Evolutionary conservation across 2,888 invertebrate genomes (phyloP), one percentile per base, ranked within the genome.

Genomic region (Protophormia terraenovae): DNA sequence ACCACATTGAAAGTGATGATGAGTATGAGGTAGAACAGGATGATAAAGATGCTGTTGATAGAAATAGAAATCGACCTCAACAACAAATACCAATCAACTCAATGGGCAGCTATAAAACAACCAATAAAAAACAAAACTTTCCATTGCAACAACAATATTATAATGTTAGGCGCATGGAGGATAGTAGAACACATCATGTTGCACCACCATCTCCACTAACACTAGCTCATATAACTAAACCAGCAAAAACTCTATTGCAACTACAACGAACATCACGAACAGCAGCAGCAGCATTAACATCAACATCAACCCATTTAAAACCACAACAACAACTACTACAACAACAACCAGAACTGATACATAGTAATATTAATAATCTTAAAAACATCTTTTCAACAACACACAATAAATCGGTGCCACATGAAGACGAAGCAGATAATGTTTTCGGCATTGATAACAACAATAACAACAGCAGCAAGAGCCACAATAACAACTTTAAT

Each of bases 241-340:
- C 38, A 75, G 89, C 88, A 87, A 91, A 91, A 89, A 87, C 89
- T 78, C 89, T 89, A 71, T 89, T 91, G 76, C 89, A 89, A 86
- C 86, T 81, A 38, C 88, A 87, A 86, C 72, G 64, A 83, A 71
- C 67, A 78, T 41, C 81, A 69, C 58, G 62, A 73, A 55, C 88
- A 89, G 86, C 87, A 86, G 86, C 87, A 86, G 75, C 88, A 77
- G 35, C 78, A 72, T 53, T 85, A 78, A 19, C 86, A 84, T 22
- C 85, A 72, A 41, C 80, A 75, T 58, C 79, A 75, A 22, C 79
- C 47, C 29, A 69, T 62, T 67, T 66, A 62, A 64, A 67, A 53
- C n/a, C n/a, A n/a, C n/a, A n/a, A n/a, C n/a, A n/a, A n/a, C n/a
- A n/a, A n/a, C n/a, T n/a, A n/a, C n/a, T n/a, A n/a, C n/a, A n/a